Evolutionary conservation across 1,140 invertebrate species (phyloP), one percentile per base, ranked within the genome.

Genomic region (Kradibia gibbosae): DNA sequence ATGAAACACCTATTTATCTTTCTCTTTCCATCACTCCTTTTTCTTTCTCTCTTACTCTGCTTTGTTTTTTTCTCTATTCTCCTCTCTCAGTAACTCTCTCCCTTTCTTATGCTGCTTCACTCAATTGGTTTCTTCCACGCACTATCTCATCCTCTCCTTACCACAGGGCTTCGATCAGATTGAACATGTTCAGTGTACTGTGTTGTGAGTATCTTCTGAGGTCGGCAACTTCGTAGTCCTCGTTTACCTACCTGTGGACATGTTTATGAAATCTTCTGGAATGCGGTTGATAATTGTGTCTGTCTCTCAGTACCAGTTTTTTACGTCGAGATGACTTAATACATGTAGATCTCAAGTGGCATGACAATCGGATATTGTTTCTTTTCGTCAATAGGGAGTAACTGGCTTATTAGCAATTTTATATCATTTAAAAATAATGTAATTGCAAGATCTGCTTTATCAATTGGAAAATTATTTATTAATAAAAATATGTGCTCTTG

Each of bases 121-220:
- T 57, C n/a, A 15, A 25, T 22, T 15, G 7, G 15, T 48, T 8
- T 48, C 45, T 48, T 48, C 45, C 15, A 8, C 45, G 15, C 45
- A 8, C 25, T 31, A 13, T 60, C 7, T 60, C n/a, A 2, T n/a
- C 8, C 62, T 39, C 34, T 39, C 8, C 34, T 10, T 1, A 2
- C 7, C 57, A 2, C 10, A 31, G 3, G n/a, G 8, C 5, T 3
- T 17, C 3, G 28, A 20, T n/a, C 10, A 34, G 4, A 1, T 20
- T 65, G 4, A 34, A 3, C 1, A 34, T 42, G n/a, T n/a, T 70
- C 45, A 70, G 0, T 45, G 1, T n/a, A 13, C 42, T 8, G 39
- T n/a, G n/a, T n/a, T n/a, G n/a, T 34, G 20, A 77, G 20, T 65
- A 65, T 65, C 74, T 53, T 8, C 20, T 22, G 72, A 55, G 50